Evolutionary conservation across 2,113 vertebrate species (phyloP), one percentile per base, ranked within the genome.

Genomic region (Cochlearius cochlearius): DNA sequence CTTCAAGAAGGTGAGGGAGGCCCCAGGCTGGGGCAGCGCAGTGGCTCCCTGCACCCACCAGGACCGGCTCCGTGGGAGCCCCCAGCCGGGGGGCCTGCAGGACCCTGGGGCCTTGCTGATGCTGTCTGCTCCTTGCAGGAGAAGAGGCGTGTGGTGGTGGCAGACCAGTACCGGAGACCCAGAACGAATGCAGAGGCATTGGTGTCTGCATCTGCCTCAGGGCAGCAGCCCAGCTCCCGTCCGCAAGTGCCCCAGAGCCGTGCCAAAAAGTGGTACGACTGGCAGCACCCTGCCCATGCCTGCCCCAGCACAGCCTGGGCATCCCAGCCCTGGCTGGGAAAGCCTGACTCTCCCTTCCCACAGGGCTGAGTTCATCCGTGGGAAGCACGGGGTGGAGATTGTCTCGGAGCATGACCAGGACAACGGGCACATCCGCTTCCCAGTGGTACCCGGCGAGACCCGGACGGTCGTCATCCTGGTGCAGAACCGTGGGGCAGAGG

Each of bases 311-410:
- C 0, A 3, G 52, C 32, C 58, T 2, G 5, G 59, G 21, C 6
- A 39, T 29, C 68, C n/a, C 38, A 0, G 12, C 2, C 11, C 59
- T 0, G 0, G 8, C 38, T 22, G 38, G 75, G 23, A 38, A 67
- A 53, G 32, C 67, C 73, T 81, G 60, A 96, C 56, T 39, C 18
- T 55, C 36, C 29, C 34, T 66, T 45, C 69, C 69, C 6, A 0
- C 92, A 97, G 96, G 84, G 73, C 94, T 18, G 71, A 96, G 72
- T 98, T 99, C 72, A 94, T 98, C 47, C 62, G 95, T 2, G 97
- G 98, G 91, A 99, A 99, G 94, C 74, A 98, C 3, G 98, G 98
- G 1, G 81, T 99, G 26, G 88, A 91, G 32, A 98, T 99, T 66
- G 26, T 59, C 64, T 98, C 98, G 0, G 60, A 98, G 4, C 27